Conservation (phyloP, 2,888 invertebrate species). For the Lordiphosa fenestrarum region DNA sequence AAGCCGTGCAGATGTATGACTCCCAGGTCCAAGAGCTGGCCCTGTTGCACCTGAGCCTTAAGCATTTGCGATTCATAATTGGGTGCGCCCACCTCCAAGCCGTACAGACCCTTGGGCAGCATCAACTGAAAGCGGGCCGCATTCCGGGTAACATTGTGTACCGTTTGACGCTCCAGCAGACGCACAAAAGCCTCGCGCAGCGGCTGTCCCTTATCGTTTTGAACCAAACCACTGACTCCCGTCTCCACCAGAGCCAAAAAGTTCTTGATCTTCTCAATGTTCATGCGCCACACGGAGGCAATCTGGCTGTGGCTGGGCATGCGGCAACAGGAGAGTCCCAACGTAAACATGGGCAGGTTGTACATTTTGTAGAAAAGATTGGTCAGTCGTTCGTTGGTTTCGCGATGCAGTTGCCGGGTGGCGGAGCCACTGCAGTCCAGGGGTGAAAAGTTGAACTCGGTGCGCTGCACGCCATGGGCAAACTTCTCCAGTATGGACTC, state of each 20-base stretch:
- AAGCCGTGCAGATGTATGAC: slow-evolving; percentile 52
- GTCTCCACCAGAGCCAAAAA: slow-evolving; percentile 84
- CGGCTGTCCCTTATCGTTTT: slow-evolving; percentile 85
- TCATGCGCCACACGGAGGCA: slow-evolving; percentile 87
- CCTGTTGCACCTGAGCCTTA: slow-evolving; percentile 72
- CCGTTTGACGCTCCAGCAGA: slow-evolving; percentile 82
- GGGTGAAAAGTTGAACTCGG: slow-evolving; percentile 71
- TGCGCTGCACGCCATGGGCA: slow-evolving; percentile 72
- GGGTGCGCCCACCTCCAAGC: slow-evolving; percentile 83
- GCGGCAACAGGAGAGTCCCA: slow-evolving; percentile 90
- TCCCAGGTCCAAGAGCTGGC: slow-evolving; percentile 63
- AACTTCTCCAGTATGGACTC: slow-evolving; percentile 73
- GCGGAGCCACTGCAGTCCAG: slow-evolving; percentile 68
- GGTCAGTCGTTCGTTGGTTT: slow-evolving; percentile 81
- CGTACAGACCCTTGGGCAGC: slow-evolving; percentile 86
- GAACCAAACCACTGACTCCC: slow-evolving; percentile 87
- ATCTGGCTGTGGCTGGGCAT: slow-evolving; percentile 86
- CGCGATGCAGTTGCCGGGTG: slow-evolving; percentile 62
- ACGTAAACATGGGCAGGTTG: slow-evolving; percentile 85
- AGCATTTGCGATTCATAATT: slow-evolving; percentile 82
- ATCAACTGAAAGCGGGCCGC: slow-evolving; percentile 87
- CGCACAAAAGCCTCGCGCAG: slow-evolving; percentile 87
- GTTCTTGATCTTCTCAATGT: slow-evolving; percentile 84
- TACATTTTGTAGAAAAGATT: slow-evolving; percentile 84
- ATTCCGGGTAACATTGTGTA: slow-evolving; percentile 85